Evolutionary conservation across 2,797 vertebrate genomes (phyloP).

Genomic region (Sebastes taczanowskii): DNA sequence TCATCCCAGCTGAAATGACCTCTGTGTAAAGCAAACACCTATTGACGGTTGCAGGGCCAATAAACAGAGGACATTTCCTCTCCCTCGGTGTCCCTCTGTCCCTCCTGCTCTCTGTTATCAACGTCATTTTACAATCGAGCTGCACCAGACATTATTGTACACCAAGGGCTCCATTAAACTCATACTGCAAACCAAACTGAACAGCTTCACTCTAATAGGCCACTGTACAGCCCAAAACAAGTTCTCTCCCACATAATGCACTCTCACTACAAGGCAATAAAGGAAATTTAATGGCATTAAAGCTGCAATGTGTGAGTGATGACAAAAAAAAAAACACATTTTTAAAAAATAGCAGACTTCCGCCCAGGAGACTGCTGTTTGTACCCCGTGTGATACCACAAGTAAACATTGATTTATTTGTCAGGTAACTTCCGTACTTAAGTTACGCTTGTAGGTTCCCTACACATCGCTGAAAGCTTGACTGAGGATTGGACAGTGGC

Average conservation of each 20-base stretch:
- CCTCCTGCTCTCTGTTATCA: background rate
- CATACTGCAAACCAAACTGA: conserved; percentile 31
- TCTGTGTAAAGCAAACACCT: background rate
- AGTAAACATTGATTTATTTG: no score
- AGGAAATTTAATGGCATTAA: conserved; percentile 43
- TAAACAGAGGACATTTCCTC: background rate
- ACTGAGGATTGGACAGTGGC: no score
- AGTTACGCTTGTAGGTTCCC: no score
- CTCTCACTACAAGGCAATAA: conserved; percentile 28
- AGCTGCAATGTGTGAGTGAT: background rate
- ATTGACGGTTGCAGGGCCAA: background rate
- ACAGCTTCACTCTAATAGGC: conserved; percentile 20
- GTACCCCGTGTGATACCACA: no score
- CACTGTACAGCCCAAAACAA: background rate
- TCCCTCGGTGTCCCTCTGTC: background rate
- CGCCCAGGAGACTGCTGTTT: no score
- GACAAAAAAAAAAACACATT: background rate
- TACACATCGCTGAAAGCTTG: no score
- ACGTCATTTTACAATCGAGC: conserved; percentile 33
- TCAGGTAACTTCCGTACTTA: no score
- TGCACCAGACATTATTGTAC: conserved; percentile 31
- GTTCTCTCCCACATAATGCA: background rate
- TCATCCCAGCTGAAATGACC: background rate
- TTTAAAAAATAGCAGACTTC: background rate
- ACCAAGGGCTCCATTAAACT: conserved; percentile 49